Percentiles rank a stretch among this genome's conserved stretches.
phyloP scores from a whole-genome alignment of 2,797 vertebrate genomes.

The Kryptopterus vitreolus region DNA sequence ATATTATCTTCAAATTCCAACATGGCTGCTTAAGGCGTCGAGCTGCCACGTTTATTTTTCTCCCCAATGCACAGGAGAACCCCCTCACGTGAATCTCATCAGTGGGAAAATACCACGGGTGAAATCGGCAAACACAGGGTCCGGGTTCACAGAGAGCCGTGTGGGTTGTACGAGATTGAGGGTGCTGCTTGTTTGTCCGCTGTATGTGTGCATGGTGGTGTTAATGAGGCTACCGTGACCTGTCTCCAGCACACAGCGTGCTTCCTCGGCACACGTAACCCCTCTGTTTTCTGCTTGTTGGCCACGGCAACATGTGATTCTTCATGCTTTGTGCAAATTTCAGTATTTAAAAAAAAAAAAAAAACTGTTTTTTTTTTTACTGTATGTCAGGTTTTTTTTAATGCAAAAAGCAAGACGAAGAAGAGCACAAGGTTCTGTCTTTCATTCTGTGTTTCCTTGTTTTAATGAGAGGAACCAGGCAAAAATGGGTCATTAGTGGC shows the following conservation, averaged over 20 bases:
- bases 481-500: conserved; percentile 53
- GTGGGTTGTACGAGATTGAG: conserved; percentile 48
- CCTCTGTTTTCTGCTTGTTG: conserved; percentile 29
- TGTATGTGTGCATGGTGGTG: conserved; percentile 50
- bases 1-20: not conserved
- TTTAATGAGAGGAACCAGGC: conserved; percentile 58
- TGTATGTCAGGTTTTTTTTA: conserved; percentile 43
- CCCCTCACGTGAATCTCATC: conserved; percentile 45
- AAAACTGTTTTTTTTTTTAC: conserved; percentile 59
- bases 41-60: conserved; percentile 30
- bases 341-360: conserved; percentile 67
- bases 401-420: not conserved
- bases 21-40: conserved; percentile 28
- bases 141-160: conserved; percentile 25
- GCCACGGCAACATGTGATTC: conserved; percentile 54
- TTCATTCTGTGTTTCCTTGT: not conserved
- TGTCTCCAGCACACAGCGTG: conserved; percentile 49
- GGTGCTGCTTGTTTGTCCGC: conserved; percentile 46
- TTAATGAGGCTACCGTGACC: conserved; percentile 65
- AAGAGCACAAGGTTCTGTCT: not conserved
- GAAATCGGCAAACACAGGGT: conserved; percentile 41
- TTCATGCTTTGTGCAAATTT: conserved; percentile 64
- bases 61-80: conserved; percentile 31
- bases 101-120: conserved; percentile 49
- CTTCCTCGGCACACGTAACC: conserved; percentile 43